Evolutionary conservation across 2,797 vertebrate genomes (phyloP).

Genomic region (Tokudaia tokunoshimensis): DNA sequence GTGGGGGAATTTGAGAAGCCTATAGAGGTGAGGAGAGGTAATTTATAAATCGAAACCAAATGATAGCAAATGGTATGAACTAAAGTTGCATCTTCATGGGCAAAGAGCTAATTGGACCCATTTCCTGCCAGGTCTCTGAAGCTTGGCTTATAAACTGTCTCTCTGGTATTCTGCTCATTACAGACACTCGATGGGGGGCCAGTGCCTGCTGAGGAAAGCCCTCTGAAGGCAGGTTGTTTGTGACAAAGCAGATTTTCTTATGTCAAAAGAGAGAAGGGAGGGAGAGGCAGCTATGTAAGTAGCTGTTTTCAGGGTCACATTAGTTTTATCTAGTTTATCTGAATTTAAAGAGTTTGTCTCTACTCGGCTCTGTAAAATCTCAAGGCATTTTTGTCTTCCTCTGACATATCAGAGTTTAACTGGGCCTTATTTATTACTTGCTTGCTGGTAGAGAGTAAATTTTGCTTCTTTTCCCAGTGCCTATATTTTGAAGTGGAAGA

Average conservation of each 20-base stretch:
- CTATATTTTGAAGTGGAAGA: slow-evolving; percentile 5
- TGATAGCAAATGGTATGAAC: slow-evolving; percentile 66
- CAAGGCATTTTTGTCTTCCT: neutral
- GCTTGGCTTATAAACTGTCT: slow-evolving; percentile 66
- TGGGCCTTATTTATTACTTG: slow-evolving; percentile 39
- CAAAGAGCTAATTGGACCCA: slow-evolving; percentile 69
- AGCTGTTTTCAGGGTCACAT: slow-evolving; percentile 5
- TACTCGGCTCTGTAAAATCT: neutral
- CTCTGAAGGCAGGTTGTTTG: slow-evolving; percentile 30
- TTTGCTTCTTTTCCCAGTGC: neutral
- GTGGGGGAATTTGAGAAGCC: slow-evolving; percentile 64
- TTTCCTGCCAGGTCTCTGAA: slow-evolving; percentile 72
- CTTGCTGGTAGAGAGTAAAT: neutral
- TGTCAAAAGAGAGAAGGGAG: neutral
- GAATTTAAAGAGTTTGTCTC: slow-evolving; percentile 28
- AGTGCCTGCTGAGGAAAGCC: slow-evolving; percentile 45
- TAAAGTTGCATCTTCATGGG: slow-evolving; percentile 69
- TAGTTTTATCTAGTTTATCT: slow-evolving; percentile 58
- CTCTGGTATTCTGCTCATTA: slow-evolving; percentile 41
- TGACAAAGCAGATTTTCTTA: slow-evolving; percentile 51
- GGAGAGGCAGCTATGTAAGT: neutral
- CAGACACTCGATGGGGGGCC: slow-evolving; percentile 10
- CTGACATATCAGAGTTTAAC: slow-evolving; percentile 30
- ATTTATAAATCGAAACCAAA: slow-evolving; percentile 79
- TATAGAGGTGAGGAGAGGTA: slow-evolving; percentile 53